phyloP scores from a whole-genome alignment of 2,113 vertebrate genomes.

The Ailurus styani region DNA sequence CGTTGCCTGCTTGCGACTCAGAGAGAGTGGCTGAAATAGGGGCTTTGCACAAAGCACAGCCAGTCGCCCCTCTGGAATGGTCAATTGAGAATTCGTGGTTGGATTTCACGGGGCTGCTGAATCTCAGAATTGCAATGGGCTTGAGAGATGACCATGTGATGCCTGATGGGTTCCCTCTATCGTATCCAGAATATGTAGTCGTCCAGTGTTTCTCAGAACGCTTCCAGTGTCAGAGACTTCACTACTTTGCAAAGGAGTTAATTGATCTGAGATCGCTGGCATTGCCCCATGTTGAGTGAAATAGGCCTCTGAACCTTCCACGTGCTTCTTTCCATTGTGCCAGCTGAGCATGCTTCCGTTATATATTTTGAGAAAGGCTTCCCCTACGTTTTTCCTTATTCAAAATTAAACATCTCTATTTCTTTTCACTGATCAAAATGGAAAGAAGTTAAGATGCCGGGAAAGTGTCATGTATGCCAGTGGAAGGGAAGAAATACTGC shows the following conservation, averaged over 20 bases:
- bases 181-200: not conserved
- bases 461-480: not conserved
- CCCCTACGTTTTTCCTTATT: not conserved
- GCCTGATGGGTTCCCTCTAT: not conserved
- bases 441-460: not conserved
- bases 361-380: not conserved
- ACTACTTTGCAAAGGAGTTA: not conserved
- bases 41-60: not conserved
- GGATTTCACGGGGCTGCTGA: not conserved
- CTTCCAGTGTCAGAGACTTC: not conserved
- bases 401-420: not conserved
- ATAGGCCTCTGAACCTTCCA: not conserved
- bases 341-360: not conserved
- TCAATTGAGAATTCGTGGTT: not conserved
- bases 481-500: not conserved
- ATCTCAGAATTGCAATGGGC: not conserved
- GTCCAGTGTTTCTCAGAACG: not conserved
- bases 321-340: not conserved
- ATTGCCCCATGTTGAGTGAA: not conserved
- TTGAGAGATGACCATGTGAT: not conserved
- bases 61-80: not conserved
- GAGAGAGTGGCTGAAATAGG: not conserved
- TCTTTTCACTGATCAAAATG: slow-evolving; percentile 30
- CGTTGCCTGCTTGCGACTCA: not conserved
- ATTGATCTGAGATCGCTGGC: not conserved